phyloP scores from a whole-genome alignment of 2,113 vertebrate species.

The Nycticebus coucang region DNA sequence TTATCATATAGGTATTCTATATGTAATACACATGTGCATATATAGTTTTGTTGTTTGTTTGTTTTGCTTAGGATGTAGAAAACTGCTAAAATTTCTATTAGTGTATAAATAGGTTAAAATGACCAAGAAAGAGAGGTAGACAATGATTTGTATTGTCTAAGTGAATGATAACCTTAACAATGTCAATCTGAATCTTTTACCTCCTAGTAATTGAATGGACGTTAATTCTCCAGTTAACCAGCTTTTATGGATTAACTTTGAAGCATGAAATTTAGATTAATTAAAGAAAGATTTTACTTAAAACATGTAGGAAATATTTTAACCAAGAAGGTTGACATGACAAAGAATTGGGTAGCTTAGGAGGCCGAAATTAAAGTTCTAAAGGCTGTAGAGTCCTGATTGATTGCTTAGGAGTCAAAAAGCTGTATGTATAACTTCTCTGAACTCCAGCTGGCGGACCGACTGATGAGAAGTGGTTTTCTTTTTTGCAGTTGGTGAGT shows the following conservation, averaged over 20 bases:
- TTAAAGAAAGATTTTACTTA: background rate
- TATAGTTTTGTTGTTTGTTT: background rate
- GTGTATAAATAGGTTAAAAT: background rate
- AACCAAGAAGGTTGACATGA: too few relatives aligned
- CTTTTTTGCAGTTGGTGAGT: conserved; percentile 93
- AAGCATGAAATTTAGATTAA: background rate
- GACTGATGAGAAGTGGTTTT: background rate
- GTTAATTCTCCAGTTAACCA: background rate
- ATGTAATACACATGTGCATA: background rate
- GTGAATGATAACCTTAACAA: background rate
- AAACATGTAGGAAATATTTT: background rate
- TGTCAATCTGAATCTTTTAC: background rate
- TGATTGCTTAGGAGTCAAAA: background rate
- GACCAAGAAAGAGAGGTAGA: background rate
- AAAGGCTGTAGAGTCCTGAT: background rate
- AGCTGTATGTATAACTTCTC: background rate
- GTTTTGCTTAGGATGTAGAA: background rate
- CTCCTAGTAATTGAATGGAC: background rate
- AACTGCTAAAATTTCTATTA: background rate
- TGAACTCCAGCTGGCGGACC: background rate
- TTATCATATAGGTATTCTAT: background rate
- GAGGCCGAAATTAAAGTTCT: background rate
- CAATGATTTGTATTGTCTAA: background rate
- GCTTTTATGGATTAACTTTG: background rate
- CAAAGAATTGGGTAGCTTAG: background rate